Percentiles rank a stretch among this genome's conserved stretches.
Evolutionary conservation across 2,888 invertebrate species (phyloP).

Genomic region (Pseudococcus viburni): DNA sequence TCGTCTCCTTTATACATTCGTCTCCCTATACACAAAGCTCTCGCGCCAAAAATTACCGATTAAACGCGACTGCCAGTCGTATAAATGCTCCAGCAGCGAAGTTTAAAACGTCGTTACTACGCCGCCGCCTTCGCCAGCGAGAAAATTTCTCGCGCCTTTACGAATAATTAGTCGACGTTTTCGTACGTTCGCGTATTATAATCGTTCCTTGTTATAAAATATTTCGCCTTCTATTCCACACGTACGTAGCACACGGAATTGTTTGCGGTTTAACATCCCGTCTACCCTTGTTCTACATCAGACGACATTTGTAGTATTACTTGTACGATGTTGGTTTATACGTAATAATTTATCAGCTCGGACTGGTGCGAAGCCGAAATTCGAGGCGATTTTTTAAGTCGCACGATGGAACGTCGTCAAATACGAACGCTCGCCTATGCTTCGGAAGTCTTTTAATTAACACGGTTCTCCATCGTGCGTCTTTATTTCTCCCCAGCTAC

Average conservation of each 20-base stretch:
- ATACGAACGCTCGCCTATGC: background rate
- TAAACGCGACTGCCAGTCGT: background rate
- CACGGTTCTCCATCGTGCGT: background rate
- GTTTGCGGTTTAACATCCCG: background rate
- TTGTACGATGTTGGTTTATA: background rate
- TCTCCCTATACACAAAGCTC: constrained; percentile 22
- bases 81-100: background rate
- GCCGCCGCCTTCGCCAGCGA: background rate
- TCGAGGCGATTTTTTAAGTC: background rate
- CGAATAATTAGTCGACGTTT: constrained; percentile 56
- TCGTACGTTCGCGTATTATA: background rate
- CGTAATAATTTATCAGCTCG: constrained; percentile 25
- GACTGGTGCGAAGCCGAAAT: background rate
- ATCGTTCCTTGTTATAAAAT: constrained; percentile 41
- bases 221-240: background rate
- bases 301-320: background rate
- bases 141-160: constrained; percentile 51
- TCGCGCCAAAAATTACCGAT: constrained; percentile 17
- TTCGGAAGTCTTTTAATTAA: background rate
- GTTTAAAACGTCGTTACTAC: background rate
- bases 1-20: background rate
- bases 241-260: background rate
- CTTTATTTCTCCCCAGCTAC: background rate
- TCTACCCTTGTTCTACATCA: background rate
- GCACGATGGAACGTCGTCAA: background rate